Evolutionary conservation across 2,113 vertebrate genomes (phyloP), one percentile per base, ranked within the genome.

Genomic region (Onychostoma macrolepis): DNA sequence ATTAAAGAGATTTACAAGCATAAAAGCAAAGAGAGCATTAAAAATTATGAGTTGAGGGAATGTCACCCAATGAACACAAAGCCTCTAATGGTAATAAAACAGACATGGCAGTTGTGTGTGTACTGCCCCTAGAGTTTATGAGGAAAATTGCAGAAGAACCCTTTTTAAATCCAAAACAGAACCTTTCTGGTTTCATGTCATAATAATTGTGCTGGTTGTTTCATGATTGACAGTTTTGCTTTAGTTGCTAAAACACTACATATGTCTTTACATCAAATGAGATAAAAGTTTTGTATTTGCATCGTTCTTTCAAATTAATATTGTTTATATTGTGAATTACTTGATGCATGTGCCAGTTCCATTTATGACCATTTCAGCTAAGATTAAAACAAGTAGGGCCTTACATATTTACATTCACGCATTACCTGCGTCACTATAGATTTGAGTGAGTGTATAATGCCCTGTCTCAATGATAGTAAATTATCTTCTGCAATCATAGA

Each of bases 121-220:
- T 17, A 43, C 83, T 86, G 79, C 61, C 79, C 58, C 79, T 38
- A 78, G 28, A 83, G 43, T 11, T 17, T 69, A 41, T 69, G 6
- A 48, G 69, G 4, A 33, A 38, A 33, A 33, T 4, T 43, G 56
- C 33, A 61, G 19, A 26, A 19, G 19, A 43, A 65, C 43, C 24
- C 69, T 38, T 21, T 15, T 28, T 30, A 48, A 78, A 50, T 17
- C 26, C 15, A 48, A 50, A 26, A 61, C 24, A 48, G n/a, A 65
- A 63, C 33, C n/a, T 38, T 11, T 36, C 4, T 38, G 1, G 6
- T 61, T 61, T 61, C 12, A n/a, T 38, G 6, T 61, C 33, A 38
- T 41, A 38, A 4, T 26, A 63, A 12, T 26, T 12, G 17, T 38
- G 67, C 19, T 79, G 48, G 10, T 79, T 17, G 33, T 80, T 38